Percentiles rank a stretch among this genome's conserved stretches.
Conservation (phyloP, 2,797 vertebrate genomes). For the Coranthus polyacanthus region DNA sequence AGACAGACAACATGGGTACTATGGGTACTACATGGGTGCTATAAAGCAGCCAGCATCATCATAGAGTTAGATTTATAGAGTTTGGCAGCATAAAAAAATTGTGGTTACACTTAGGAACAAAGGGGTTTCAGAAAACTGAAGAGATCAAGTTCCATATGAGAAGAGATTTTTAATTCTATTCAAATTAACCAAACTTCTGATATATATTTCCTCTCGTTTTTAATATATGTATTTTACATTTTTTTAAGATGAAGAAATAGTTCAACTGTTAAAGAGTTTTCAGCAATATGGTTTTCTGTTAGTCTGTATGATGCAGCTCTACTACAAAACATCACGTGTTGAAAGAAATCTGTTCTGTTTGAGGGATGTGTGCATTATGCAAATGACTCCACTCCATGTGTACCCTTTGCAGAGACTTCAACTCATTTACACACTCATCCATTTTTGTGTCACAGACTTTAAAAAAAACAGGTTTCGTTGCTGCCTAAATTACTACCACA, state of each 20-base stretch:
- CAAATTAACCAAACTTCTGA: too few relatives aligned
- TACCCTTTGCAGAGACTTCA: constrained; percentile 4
- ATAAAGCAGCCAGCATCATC: neutral
- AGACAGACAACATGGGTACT: neutral
- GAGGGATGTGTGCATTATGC: constrained; percentile 24
- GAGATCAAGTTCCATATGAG: too few relatives aligned
- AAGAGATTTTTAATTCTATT: too few relatives aligned
- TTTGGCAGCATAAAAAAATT: neutral
- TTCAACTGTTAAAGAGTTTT: too few relatives aligned
- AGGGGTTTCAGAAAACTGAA: neutral
- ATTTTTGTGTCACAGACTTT: too few relatives aligned
- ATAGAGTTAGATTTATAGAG: neutral
- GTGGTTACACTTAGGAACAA: neutral
- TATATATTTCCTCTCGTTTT: too few relatives aligned
- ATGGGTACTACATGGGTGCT: constrained; percentile 26
- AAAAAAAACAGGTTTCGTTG: neutral
- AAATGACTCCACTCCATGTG: neutral
- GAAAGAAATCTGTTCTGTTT: constrained; percentile 37
- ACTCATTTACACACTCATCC: too few relatives aligned
- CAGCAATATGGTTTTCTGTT: neutral
- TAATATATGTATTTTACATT: too few relatives aligned
- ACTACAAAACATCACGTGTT: constrained; percentile 16
- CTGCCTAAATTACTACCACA: neutral
- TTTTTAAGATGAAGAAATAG: neutral
- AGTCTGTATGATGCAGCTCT: constrained; percentile 15